Evolutionary conservation across 2,797 vertebrate species (phyloP), one percentile per base, ranked within the genome.

Genomic region (Apodemus agrarius): DNA sequence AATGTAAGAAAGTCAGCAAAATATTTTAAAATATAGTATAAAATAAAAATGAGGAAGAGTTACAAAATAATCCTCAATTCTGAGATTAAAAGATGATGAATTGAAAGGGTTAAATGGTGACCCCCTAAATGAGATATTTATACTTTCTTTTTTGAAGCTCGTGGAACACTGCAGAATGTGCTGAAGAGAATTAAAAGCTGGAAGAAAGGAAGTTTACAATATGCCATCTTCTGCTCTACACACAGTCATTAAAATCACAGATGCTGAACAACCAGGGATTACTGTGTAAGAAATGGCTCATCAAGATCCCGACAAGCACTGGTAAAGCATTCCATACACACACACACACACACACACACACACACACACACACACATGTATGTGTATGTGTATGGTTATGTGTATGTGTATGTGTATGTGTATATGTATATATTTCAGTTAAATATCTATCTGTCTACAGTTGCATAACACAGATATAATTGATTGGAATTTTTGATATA

Each of bases 401-500:
- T 31, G 1, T 65, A 12, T 65, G 4, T 3, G 4, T 29, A 63
- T 26, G 9, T 63, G 22, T 22, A 21, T 22, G 8, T 59, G 22
- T 22, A 57, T 79, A 12, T 17, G 54, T 49, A 31, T 88, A 84
- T 61, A 54, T 54, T 34, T 46, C 40, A 6, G 40, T 88, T 79
- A 80, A 93, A 65, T 94, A 83, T 37, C 59, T 93, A 19, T 21
- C 61, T 90, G 8, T 54, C 21, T 6, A 95, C 40, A 37, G n/a
- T 82, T 93, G 52, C 21, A 3, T 88, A 93, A 19, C 46, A 88
- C 3, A 72, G 29, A 89, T 3, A 46, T 54, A 97, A 90, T 29
- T 90, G 61, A 49, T 61, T 93, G 49, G 34, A 90, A 65, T 90
- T 91, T 97, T 96, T 93, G 14, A 96, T 26, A 65, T 9, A 95